Percentiles rank a stretch among this genome's conserved stretches.
These are phyloP conservation scores for Drosophila mojavensis DNA, from an alignment of 1,140 invertebrate genomes.

Conservation along the genomic window DNA sequence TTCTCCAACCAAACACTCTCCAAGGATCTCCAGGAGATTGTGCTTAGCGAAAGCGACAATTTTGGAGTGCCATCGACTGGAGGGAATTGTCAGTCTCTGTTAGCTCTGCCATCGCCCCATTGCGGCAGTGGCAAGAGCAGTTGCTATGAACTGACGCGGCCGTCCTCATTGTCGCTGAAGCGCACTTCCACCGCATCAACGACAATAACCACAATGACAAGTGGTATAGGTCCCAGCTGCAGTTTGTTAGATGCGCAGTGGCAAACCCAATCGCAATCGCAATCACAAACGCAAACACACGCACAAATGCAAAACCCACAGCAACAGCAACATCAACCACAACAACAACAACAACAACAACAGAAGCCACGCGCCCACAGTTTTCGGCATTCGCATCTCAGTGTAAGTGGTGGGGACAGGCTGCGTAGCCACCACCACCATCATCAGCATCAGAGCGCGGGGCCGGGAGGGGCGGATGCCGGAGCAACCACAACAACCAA, in stretches of 20 bases:
- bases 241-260: slow-evolving; percentile 70
- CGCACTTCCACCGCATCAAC: slow-evolving; percentile 76
- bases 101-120: slow-evolving; percentile 55
- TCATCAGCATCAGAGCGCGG: slow-evolving; percentile 23
- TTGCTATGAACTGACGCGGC: slow-evolving; percentile 77
- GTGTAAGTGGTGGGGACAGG: slow-evolving; percentile 16
- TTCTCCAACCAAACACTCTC: slow-evolving; percentile 78
- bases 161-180: slow-evolving; percentile 72
- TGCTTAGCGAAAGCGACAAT: slow-evolving; percentile 70
- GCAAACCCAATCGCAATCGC: slow-evolving; percentile 43
- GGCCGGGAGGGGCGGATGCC: slow-evolving; percentile 13
- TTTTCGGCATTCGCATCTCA: slow-evolving; percentile 62
- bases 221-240: slow-evolving; percentile 68
- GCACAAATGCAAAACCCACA: no score
- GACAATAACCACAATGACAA: slow-evolving; percentile 77
- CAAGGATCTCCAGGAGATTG: slow-evolving; percentile 76
- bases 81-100: slow-evolving; percentile 71
- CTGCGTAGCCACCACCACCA: slow-evolving; percentile 56
- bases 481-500: slow-evolving; percentile 36
- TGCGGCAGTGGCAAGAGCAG: slow-evolving; percentile 41
- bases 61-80: slow-evolving; percentile 18
- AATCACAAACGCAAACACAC: no score
- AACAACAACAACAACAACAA: not conserved
- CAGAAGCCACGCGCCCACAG: slow-evolving; percentile 49
- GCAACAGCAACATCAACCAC: no score